Percentiles rank a stretch among this genome's conserved stretches.
Conservation (phyloP, 2,888 invertebrate genomes). For the Incurvaria masculella region DNA sequence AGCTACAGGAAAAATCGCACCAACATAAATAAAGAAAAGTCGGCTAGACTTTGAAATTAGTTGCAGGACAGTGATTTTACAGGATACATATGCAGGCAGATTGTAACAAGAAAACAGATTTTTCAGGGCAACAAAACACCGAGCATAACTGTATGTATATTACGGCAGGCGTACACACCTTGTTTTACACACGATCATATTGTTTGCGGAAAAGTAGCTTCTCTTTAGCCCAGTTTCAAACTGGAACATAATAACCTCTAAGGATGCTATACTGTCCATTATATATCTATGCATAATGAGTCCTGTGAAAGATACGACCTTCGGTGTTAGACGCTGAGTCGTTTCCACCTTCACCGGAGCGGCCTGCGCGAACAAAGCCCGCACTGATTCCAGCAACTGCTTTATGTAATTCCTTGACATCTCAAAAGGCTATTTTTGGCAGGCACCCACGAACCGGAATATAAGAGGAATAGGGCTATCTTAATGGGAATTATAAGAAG, state of each 20-base stretch:
- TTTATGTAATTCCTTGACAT: slow-evolving; percentile 58
- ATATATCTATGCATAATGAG: slow-evolving; percentile 13
- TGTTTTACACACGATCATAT: too few relatives aligned
- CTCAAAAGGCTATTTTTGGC: slow-evolving; percentile 45
- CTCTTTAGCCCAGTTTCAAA: too few relatives aligned
- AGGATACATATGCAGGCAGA: too few relatives aligned
- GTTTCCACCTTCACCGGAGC: slow-evolving; percentile 26
- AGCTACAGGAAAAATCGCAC: too few relatives aligned
- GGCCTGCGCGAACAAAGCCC: slow-evolving; percentile 35
- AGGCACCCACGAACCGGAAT: slow-evolving; percentile 28
- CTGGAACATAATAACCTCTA: neutral
- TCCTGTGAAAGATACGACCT: slow-evolving; percentile 37
- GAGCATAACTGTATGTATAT: too few relatives aligned
- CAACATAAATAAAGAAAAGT: too few relatives aligned
- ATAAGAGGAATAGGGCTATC: slow-evolving; percentile 23
- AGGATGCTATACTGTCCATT: neutral
- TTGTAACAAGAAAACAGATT: too few relatives aligned
- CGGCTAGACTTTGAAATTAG: too few relatives aligned
- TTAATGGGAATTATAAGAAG: slow-evolving; percentile 21
- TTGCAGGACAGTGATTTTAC: too few relatives aligned
- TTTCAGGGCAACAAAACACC: too few relatives aligned
- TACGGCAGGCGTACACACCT: too few relatives aligned
- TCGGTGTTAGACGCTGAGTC: slow-evolving; percentile 24
- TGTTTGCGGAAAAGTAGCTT: too few relatives aligned
- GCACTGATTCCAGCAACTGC: slow-evolving; percentile 49